phyloP scores from a whole-genome alignment of 1,140 invertebrate species.

The Papilio helenus region DNA sequence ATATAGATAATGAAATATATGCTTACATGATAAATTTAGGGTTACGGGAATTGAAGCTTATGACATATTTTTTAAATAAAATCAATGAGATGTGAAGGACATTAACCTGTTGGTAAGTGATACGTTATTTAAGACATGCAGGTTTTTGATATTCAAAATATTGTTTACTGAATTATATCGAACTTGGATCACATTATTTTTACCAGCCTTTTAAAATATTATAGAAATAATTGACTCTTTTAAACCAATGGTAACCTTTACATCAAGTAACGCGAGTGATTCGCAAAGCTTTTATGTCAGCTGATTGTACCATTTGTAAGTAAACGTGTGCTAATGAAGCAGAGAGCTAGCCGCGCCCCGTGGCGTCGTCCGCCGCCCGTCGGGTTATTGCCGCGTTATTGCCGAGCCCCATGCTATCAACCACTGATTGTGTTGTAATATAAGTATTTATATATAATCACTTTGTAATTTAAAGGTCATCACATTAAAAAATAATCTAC shows the following conservation, averaged over 20 bases:
- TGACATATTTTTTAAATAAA: background rate
- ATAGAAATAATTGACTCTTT: background rate
- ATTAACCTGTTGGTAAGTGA: background rate
- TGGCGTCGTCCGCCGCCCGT: slow-evolving; percentile 24
- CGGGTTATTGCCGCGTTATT: slow-evolving; percentile 18
- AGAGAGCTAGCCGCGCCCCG: slow-evolving; percentile 25
- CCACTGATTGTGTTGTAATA: background rate
- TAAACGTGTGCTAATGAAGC: slow-evolving; percentile 28
- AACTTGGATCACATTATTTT: no score
- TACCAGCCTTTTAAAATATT: background rate
- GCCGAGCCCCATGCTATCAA: background rate
- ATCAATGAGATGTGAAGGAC: background rate
- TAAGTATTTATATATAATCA: background rate
- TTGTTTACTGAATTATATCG: background rate
- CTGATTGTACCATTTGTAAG: slow-evolving; percentile 20
- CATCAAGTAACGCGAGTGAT: background rate
- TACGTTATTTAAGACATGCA: background rate
- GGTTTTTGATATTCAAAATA: slow-evolving; percentile 5
- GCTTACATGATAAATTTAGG: background rate
- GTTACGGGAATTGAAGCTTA: background rate
- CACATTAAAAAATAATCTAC: background rate
- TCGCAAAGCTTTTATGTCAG: background rate
- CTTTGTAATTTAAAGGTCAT: background rate
- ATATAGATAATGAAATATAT: background rate
- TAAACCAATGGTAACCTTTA: background rate